Evolutionary conservation across 2,113 vertebrate species (phyloP).

Genomic region (Pluvianellus socialis): DNA sequence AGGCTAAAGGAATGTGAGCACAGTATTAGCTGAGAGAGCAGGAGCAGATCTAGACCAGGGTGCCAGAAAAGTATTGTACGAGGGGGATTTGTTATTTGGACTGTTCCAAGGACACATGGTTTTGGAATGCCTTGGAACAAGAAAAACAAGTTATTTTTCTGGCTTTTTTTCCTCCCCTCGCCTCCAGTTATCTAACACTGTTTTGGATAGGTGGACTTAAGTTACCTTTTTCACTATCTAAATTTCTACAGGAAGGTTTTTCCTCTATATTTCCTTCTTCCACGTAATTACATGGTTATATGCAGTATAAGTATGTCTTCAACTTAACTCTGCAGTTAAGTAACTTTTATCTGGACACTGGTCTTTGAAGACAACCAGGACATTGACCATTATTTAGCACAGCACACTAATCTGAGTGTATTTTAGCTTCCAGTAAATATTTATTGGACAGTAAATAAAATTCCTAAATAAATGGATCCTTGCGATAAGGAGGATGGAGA

Average conservation of each 20-base stretch:
- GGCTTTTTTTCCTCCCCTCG: not conserved
- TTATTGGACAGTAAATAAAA: not conserved
- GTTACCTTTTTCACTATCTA: not conserved
- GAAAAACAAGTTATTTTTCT: not conserved
- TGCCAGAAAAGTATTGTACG: not conserved
- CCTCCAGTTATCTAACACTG: not conserved
- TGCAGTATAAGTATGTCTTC: not conserved
- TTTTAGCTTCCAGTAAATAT: slow-evolving; percentile 9
- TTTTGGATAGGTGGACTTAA: not conserved
- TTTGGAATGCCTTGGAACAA: not conserved
- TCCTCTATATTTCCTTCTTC: not conserved
- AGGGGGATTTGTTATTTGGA: not conserved
- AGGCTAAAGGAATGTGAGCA: not conserved
- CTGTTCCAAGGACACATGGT: not conserved
- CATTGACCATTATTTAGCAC: not conserved
- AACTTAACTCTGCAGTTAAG: not conserved
- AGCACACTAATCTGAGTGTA: not conserved
- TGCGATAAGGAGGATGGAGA: not conserved
- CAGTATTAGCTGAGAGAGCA: not conserved
- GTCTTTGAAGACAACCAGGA: not conserved
- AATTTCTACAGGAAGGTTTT: not conserved
- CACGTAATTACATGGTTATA: not conserved
- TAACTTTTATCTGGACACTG: not conserved
- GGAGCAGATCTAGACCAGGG: not conserved
- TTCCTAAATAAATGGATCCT: not conserved